A percentile compares a stretch with the other conserved stretches of the same genome.
Evolutionary conservation across 1,140 invertebrate species (phyloP).

Genomic region (Aphaenogaster rudis): DNA sequence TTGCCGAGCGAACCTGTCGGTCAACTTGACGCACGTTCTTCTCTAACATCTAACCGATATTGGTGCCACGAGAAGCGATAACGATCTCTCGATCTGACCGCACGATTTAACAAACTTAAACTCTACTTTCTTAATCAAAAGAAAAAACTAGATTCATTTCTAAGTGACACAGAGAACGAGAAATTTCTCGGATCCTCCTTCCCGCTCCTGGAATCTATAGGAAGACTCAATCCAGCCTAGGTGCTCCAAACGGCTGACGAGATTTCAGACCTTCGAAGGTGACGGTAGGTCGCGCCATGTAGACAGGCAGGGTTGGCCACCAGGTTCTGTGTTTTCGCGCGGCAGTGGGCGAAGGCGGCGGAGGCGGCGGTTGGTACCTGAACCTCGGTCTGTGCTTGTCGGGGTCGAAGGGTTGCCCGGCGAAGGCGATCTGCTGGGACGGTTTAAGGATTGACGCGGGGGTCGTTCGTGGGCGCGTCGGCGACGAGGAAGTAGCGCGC

Average conservation of each 20-base stretch:
- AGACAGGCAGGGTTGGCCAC: conserved; percentile 87
- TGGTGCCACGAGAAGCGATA: conserved; percentile 63
- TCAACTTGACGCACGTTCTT: conserved; percentile 30
- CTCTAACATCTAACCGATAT: conserved; percentile 80
- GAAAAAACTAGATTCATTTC: not conserved
- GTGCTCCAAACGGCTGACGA: conserved; percentile 3
- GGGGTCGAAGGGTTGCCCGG: conserved; percentile 91
- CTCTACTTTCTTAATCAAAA: not conserved
- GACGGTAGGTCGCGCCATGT: conserved; percentile 89
- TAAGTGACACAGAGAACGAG: not conserved
- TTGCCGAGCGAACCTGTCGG: conserved; percentile 28
- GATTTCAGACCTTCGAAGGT: conserved; percentile 91
- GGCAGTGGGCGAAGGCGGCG: conserved; percentile 79
- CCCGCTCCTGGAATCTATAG: not conserved
- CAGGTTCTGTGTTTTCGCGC: conserved; percentile 84
- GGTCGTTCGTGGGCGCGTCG: conserved; percentile 74
- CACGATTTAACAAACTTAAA: conserved; percentile 1
- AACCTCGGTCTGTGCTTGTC: conserved; percentile 91
- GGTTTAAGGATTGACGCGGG: conserved; percentile 89
- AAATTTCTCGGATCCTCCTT: not conserved
- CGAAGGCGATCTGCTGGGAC: conserved; percentile 84
- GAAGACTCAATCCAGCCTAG: not conserved
- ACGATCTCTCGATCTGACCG: not conserved
- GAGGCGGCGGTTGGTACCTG: conserved; percentile 91
- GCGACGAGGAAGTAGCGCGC: conserved; percentile 15